Evolutionary conservation across 2,888 invertebrate species (phyloP), one percentile per base, ranked within the genome.

Genomic region (Bimastos eiseni): DNA sequence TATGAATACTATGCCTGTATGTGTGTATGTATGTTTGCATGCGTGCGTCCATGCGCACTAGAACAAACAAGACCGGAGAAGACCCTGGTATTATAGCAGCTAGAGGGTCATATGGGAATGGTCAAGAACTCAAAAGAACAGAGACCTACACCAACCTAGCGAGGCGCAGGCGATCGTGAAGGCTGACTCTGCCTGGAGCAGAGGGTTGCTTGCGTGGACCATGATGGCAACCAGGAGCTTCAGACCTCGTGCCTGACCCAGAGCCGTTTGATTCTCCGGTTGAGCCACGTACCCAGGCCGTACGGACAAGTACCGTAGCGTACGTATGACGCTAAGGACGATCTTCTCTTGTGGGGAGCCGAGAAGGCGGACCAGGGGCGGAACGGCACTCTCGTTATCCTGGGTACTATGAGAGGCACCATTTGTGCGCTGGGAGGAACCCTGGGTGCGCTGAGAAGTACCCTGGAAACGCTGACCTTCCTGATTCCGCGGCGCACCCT

Each of bases 101-200:
- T 44, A 44, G 6, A 44, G 30, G 15, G 3, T 17, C 55, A 55
- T 24, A 55, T 11, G 6, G 17, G 2, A 17, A 55, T 30, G 30
- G 55, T 30, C 13, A 30, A 30, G 55, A 30, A 6, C 30, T 11
- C 4, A 30, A 30, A 30, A 24, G 44, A 44, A 44, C 17, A 38
- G 38, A 38, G 11, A 55, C 41, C 41, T 6, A 5, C 41, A 92
- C 94, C 92, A 92, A 94, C 95, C 94, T 91, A 95, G 92, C 21
- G 94, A 93, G 11, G 94, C 94, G 92, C 93, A 93, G 19, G 94
- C 95, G 38, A 95, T 92, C 4, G 95, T 93, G 89, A 94, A 93
- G 8, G 95, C 95, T 13, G 95, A 93, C 92, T 95, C 95, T 83
- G 94, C 94, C 91, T 94, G 94, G 86, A 95, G 93, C 83, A 93